phyloP scores from a whole-genome alignment of 2,888 invertebrate species.

The Thysanoteuthis rhombus region DNA sequence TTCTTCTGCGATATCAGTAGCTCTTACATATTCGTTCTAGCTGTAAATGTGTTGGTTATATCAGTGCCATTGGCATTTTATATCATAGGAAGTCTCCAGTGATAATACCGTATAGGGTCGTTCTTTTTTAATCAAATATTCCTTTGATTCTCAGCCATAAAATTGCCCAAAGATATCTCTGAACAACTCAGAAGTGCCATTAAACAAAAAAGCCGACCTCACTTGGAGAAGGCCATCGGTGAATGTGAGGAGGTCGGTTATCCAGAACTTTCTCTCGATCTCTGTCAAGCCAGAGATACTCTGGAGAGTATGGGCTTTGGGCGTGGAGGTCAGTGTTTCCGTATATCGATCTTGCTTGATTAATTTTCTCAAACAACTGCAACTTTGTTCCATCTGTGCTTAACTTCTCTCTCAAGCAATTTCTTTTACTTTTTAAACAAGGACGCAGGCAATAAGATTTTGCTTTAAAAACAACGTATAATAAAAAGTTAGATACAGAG shows the following conservation, averaged over 20 bases:
- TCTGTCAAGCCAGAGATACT: neutral
- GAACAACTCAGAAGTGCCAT: neutral
- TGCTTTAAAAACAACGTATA: neutral
- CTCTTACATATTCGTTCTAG: too few species aligned
- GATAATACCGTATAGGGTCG: too few species aligned
- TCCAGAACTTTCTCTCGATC: neutral
- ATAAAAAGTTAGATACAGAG: too few species aligned
- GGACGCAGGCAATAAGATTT: too few species aligned
- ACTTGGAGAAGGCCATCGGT: neutral
- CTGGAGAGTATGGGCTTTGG: neutral
- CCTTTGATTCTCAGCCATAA: neutral
- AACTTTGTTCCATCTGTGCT: neutral
- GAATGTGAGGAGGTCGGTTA: neutral
- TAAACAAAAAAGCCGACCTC: neutral
- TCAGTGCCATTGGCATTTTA: too few species aligned
- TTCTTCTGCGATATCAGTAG: too few species aligned
- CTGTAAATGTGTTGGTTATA: too few species aligned
- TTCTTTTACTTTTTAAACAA: neutral
- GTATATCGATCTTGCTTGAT: neutral
- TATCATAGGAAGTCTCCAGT: too few species aligned
- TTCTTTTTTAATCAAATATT: neutral
- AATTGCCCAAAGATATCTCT: neutral
- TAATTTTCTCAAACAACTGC: neutral
- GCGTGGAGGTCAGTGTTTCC: neutral
- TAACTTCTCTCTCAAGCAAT: neutral